Base-by-base conservation (phyloP, 2,797 vertebrate species). In the Arnoldichthys spilopterus region DNA sequence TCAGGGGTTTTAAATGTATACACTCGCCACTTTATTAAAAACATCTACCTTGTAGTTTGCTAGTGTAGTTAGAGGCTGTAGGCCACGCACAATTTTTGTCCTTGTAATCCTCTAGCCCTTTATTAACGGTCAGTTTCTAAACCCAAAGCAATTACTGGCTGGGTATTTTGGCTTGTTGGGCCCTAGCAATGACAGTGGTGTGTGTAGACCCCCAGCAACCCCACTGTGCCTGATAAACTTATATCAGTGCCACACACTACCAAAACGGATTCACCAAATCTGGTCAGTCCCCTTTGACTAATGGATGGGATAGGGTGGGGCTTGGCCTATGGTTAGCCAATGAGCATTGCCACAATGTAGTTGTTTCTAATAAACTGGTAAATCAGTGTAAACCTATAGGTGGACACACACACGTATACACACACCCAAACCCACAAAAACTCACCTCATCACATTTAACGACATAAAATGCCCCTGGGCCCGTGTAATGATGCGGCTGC, bases 381-480 rank as follows among this genome's bases (percentile, higher is more conserved):
- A 51, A 0, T 51, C 16, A 11, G 40, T 6, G 40, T 43, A 43
- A 43, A 45, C 11, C 43, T 54, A 3, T 15, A 28, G 56, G 3
- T 28, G 12, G 26, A 56, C 58, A 59, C 26, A 20, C 61, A n/a
- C 30, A 59, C 26, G 1, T 2, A 28, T 12, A 30, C 70, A 62
- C 49, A 54, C 62, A 67, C 40, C 66, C 1, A 64, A 15, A 32
- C 22, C 53, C 24, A 24, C 12, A 16, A 64, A 45, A 76, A 24
- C 24, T 6, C n/a, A 72, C 40, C 69, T 77, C 37, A 26, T 47
- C 56, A 43, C 28, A 56, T 63, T n/a, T 40, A 64, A 69, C 63
- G 47, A 72, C 59, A 64, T 13, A 40, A 78, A 49, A 24, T 8
- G 40, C 15, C n/a, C 26, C 6, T 56, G 18, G 68, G 66, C 63